Conservation (phyloP, 2,888 invertebrate species). For the Anthoptus insignis region DNA sequence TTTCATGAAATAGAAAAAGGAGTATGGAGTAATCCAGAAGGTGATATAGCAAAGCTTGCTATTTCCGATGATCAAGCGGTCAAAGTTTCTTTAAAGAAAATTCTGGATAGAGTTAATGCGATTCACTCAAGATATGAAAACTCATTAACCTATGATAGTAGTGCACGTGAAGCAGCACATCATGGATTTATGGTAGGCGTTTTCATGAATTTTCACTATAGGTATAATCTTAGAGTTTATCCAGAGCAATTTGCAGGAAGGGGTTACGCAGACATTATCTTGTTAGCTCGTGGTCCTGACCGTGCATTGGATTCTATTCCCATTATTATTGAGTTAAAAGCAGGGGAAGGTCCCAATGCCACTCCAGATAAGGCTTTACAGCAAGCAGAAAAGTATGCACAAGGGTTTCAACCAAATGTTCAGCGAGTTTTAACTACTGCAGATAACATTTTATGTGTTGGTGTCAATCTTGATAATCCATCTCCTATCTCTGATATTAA, state of each 20-base stretch:
- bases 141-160: neutral
- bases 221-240: neutral
- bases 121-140: too few relatives aligned
- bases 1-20: neutral
- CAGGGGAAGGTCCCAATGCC: neutral
- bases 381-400: conserved; percentile 3
- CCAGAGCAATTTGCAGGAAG: conserved; percentile 9
- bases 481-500: neutral
- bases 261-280: conserved; percentile 13
- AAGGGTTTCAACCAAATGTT: neutral
- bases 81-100: too few relatives aligned
- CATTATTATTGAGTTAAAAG: conserved; percentile 17
- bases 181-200: conserved; percentile 5
- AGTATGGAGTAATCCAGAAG: too few relatives aligned
- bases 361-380: neutral
- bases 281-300: conserved; percentile 4
- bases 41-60: too few relatives aligned
- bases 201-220: conserved; percentile 8
- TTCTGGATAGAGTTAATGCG: too few relatives aligned
- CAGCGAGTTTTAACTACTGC: neutral
- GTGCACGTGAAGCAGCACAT: neutral
- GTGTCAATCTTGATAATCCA: conserved; percentile 6
- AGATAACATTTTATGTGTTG: conserved; percentile 4
- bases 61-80: too few relatives aligned
- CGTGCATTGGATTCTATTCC: conserved; percentile 1